Evolutionary conservation across 2,113 vertebrate genomes (phyloP).

Genomic region (Stomatorhinus ivindoensis): DNA sequence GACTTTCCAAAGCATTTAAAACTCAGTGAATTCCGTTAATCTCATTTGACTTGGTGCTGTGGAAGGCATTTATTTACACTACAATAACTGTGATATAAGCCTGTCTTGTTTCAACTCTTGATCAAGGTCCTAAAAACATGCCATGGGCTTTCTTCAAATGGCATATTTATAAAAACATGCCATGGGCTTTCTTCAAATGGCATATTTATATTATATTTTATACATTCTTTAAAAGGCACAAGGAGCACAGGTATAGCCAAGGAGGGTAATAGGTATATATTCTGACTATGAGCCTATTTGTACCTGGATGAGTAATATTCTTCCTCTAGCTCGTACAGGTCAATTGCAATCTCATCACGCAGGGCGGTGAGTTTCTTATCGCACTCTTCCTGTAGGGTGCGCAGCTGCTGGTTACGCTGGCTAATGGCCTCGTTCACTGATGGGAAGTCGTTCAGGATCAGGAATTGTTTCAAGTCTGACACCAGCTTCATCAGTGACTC

Average conservation of each 20-base stretch:
- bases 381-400: slow-evolving; percentile 83
- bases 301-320: slow-evolving; percentile 99
- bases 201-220: not conserved
- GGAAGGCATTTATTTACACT: not conserved
- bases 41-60: not conserved
- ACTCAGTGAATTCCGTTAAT: not conserved
- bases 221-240: slow-evolving; percentile 13
- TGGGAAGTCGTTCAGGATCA: slow-evolving; percentile 95
- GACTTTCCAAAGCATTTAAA: not conserved
- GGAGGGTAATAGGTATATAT: not conserved
- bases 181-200: not conserved
- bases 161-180: not conserved
- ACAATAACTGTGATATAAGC: not conserved
- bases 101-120: not conserved
- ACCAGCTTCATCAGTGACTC: slow-evolving; percentile 98
- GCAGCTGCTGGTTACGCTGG: slow-evolving; percentile 87
- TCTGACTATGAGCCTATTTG: slow-evolving; percentile 69
- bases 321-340: slow-evolving; percentile 98
- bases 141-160: not conserved
- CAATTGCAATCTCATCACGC: slow-evolving; percentile 90
- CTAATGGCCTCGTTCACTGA: slow-evolving; percentile 94
- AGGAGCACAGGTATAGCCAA: not conserved
- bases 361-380: slow-evolving; percentile 89
- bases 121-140: not conserved
- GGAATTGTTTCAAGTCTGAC: slow-evolving; percentile 93